phyloP scores from a whole-genome alignment of 2,888 invertebrate genomes.

The Tenthredo amoena region DNA sequence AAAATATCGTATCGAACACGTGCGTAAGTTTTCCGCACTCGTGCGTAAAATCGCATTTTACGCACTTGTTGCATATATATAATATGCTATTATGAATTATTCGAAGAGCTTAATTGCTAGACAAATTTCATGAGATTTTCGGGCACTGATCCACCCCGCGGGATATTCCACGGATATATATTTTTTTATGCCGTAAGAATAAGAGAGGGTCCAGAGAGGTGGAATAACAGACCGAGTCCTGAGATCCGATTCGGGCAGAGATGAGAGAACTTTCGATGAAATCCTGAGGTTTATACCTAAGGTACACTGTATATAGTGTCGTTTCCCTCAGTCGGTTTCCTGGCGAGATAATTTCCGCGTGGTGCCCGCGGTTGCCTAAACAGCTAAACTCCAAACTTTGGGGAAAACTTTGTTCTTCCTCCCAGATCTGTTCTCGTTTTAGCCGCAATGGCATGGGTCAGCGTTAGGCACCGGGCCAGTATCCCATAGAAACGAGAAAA shows the following conservation, averaged over 20 bases:
- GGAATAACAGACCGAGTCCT: not conserved
- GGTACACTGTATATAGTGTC: not conserved
- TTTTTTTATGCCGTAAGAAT: no score
- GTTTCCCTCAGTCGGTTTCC: not conserved
- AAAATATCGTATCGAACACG: no score
- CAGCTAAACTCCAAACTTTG: constrained; percentile 18
- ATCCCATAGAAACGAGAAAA: not conserved
- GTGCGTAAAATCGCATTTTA: no score
- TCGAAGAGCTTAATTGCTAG: no score
- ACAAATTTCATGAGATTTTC: no score
- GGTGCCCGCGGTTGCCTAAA: constrained; percentile 5
- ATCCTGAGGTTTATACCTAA: not conserved
- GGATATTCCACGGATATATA: no score
- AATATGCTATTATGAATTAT: no score
- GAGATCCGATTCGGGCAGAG: not conserved
- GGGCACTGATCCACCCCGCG: no score
- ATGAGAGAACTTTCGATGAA: constrained; percentile 19
- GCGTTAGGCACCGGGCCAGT: not conserved
- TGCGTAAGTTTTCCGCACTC: no score
- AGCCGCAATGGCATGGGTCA: not conserved
- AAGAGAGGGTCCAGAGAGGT: not conserved
- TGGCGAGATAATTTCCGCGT: constrained; percentile 7
- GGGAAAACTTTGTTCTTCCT: constrained; percentile 9
- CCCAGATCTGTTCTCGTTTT: not conserved
- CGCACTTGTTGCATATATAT: no score